phyloP scores from a whole-genome alignment of 2,113 vertebrate genomes.

The Hippoglossus stenolepis region DNA sequence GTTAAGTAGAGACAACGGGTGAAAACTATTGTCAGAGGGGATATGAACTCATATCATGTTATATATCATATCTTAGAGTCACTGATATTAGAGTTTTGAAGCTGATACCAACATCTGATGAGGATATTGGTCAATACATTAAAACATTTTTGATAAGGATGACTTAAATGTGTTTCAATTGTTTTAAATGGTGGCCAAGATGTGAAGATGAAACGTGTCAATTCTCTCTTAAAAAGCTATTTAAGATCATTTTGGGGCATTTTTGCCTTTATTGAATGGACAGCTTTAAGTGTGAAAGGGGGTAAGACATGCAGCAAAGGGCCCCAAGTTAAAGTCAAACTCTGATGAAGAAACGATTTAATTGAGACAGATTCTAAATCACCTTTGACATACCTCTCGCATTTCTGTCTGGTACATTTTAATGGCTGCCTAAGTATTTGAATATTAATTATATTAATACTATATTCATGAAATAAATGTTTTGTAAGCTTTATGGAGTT shows the following conservation, averaged over 20 bases:
- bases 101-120: too few relatives aligned
- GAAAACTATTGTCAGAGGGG: conserved; percentile 1
- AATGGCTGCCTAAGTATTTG: too few relatives aligned
- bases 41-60: not conserved
- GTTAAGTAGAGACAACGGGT: conserved; percentile 13
- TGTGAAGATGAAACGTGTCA: not conserved
- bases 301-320: too few relatives aligned
- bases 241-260: too few relatives aligned
- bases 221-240: not conserved
- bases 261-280: too few relatives aligned
- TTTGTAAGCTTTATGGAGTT: not conserved
- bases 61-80: too few relatives aligned
- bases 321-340: too few relatives aligned
- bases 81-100: not conserved
- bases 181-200: not conserved
- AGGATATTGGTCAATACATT: too few relatives aligned
- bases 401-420: not conserved
- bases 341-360: too few relatives aligned
- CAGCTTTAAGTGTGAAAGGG: too few relatives aligned
- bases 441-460: too few relatives aligned
- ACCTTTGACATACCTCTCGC: too few relatives aligned
- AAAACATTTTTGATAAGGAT: not conserved
- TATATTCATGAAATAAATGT: not conserved
- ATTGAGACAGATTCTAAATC: not conserved
- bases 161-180: not conserved